A percentile compares a stretch with the other conserved stretches of the same genome.
Conservation (phyloP, 2,113 vertebrate genomes). For the Rallus limicola region DNA sequence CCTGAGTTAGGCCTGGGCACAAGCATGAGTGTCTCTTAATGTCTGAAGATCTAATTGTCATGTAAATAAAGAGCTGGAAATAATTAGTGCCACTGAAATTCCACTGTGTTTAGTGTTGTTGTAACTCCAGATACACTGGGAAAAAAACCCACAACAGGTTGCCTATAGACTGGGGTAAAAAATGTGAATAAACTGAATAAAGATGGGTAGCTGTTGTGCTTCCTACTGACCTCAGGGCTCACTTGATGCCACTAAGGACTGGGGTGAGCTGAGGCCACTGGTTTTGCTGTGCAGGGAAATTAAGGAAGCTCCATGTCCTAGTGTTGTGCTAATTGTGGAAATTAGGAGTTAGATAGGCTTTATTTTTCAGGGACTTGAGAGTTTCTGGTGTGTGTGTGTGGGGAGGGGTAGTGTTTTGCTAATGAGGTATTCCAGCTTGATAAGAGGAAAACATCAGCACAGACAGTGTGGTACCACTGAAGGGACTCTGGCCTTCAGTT, state of each 20-base stretch:
- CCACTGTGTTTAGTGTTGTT: not conserved
- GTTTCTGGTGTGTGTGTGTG: too few relatives aligned
- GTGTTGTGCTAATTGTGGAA: too few relatives aligned
- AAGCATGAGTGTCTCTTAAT: not conserved
- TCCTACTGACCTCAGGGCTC: not conserved
- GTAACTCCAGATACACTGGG: not conserved
- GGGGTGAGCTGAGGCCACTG: not conserved
- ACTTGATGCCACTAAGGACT: accelerated
- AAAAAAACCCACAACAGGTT: not conserved
- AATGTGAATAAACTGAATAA: not conserved
- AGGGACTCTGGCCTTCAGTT: not conserved
- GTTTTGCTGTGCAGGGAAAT: not conserved
- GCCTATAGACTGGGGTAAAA: not conserved
- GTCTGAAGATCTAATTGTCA: not conserved
- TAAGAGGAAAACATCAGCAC: not conserved
- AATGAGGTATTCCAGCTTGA: not conserved
- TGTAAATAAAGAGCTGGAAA: not conserved
- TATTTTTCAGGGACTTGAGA: not conserved
- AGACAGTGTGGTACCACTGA: too few relatives aligned
- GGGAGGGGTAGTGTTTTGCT: not conserved
- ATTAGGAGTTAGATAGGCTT: not conserved
- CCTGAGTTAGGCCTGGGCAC: not conserved
- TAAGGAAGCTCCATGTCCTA: accelerated
- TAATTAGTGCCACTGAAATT: not conserved
- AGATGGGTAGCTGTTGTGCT: not conserved